Conservation (phyloP, 2,888 invertebrate species). For the Tethea ocularis region DNA sequence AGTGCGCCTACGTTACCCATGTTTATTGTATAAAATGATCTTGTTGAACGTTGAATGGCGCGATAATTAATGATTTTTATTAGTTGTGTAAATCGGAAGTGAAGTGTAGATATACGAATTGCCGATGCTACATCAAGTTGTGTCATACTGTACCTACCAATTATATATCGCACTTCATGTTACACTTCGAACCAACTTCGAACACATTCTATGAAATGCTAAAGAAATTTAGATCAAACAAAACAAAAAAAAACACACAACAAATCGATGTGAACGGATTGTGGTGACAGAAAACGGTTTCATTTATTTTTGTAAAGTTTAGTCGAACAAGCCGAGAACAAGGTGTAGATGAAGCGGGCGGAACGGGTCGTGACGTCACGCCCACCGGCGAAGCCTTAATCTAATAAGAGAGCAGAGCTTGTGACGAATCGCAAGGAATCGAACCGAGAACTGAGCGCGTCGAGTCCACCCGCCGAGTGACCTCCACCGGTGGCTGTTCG, state of each 20-base stretch:
- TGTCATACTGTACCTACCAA: no score
- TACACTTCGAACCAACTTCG: background rate
- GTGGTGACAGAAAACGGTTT: background rate
- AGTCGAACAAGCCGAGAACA: slow-evolving; percentile 4
- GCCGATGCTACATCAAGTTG: no score
- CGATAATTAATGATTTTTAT: no score
- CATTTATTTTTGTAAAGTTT: slow-evolving; percentile 1
- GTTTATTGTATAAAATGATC: no score
- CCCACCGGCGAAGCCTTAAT: slow-evolving; percentile 8
- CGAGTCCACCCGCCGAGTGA: background rate
- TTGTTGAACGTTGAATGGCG: no score
- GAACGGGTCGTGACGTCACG: slow-evolving; percentile 17
- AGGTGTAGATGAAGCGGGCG: slow-evolving; percentile 14
- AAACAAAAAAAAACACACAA: background rate
- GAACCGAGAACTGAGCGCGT: slow-evolving; percentile 4
- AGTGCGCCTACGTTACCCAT: no score
- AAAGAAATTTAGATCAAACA: background rate
- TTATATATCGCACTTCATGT: no score
- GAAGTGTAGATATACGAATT: no score
- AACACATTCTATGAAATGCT: background rate
- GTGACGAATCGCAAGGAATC: slow-evolving; percentile 13
- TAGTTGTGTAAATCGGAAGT: no score
- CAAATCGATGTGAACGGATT: slow-evolving; percentile 1
- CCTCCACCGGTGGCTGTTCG: slow-evolving; percentile 14
- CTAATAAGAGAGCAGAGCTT: slow-evolving; percentile 11